phyloP scores from a whole-genome alignment of 2,888 invertebrate genomes.

The Minunthozetes semirufus region DNA sequence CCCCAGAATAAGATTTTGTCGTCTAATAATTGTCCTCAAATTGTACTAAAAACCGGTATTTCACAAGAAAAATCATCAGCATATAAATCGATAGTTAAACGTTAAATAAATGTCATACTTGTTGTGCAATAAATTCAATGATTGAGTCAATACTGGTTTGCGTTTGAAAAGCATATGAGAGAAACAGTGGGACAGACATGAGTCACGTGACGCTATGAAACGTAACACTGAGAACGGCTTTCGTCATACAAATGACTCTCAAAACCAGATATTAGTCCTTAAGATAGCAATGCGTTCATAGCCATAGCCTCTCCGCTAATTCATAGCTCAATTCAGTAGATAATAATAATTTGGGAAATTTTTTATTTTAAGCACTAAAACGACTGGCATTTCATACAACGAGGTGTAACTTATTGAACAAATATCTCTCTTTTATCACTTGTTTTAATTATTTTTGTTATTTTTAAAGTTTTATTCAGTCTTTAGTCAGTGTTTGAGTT shows the following conservation, averaged over 20 bases:
- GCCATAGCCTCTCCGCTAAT: neutral
- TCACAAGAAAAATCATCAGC: neutral
- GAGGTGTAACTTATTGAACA: too few species aligned
- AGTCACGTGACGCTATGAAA: neutral
- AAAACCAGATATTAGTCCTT: neutral
- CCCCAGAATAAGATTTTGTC: too few species aligned
- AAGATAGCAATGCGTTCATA: neutral
- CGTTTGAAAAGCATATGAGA: too few species aligned
- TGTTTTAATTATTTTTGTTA: too few species aligned
- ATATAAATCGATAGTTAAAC: neutral
- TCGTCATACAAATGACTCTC: neutral
- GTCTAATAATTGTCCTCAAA: too few species aligned
- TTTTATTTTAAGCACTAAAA: neutral
- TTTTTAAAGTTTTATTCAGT: too few species aligned
- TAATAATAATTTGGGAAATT: neutral
- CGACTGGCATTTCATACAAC: neutral
- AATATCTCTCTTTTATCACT: too few species aligned
- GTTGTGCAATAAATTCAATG: neutral
- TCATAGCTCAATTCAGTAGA: neutral
- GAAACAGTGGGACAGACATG: neutral
- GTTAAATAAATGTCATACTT: neutral
- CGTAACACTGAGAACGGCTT: neutral
- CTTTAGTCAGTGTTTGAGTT: too few species aligned
- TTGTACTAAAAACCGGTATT: too few species aligned
- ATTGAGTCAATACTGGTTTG: too few species aligned